Conservation (phyloP, 2,113 vertebrate genomes). For the Hippocampus zosterae region DNA sequence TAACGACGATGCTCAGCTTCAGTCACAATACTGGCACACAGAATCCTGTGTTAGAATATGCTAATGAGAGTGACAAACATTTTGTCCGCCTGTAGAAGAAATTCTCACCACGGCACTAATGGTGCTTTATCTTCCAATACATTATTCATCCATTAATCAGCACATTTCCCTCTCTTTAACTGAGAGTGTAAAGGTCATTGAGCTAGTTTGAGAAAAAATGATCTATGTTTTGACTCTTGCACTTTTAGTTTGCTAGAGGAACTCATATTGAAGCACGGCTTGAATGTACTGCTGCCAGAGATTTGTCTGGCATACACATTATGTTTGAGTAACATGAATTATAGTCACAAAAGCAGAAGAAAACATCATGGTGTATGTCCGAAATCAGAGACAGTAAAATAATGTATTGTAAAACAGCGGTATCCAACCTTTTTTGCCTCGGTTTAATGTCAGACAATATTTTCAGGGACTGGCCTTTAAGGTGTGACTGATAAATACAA, state of each 20-base stretch:
- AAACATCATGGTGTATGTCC: neutral
- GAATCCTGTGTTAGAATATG: constrained; percentile 11
- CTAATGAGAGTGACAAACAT: constrained; percentile 21
- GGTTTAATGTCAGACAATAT: no score
- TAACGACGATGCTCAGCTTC: neutral
- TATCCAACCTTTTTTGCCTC: no score
- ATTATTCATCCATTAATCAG: constrained; percentile 1
- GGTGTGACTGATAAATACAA: no score
- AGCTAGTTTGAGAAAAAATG: constrained; percentile 22
- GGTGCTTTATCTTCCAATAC: neutral
- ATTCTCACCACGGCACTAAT: constrained; percentile 3
- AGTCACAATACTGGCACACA: neutral
- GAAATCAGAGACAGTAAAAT: no score
- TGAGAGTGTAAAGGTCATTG: constrained; percentile 14
- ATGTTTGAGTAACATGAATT: neutral
- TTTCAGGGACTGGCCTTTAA: no score
- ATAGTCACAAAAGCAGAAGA: neutral
- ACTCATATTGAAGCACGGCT: neutral
- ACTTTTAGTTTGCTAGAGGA: neutral
- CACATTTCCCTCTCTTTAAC: constrained; percentile 13
- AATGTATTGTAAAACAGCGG: no score
- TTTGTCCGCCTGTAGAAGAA: constrained; percentile 11
- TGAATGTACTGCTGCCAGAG: neutral
- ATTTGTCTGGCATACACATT: neutral
- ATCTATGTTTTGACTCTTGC: constrained; percentile 5